Conservation (phyloP, 2,888 invertebrate genomes). For the Nephrotoma appendiculata region DNA sequence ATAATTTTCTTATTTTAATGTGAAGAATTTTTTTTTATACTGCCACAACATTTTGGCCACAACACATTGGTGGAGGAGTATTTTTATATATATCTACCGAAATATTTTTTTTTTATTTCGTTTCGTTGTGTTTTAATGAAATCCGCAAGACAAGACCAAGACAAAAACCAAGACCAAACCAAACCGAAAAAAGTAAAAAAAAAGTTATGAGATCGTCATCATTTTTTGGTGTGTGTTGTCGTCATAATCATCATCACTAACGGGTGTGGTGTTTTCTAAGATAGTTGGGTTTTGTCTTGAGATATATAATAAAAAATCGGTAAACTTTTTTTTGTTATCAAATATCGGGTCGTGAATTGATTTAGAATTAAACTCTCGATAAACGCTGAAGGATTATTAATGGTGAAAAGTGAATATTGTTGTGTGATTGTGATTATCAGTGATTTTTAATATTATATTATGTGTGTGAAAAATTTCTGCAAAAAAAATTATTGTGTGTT, state of each 20-base stretch:
- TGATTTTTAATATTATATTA: background rate
- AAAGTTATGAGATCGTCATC: background rate
- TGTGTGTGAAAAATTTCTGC: background rate
- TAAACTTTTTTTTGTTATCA: background rate
- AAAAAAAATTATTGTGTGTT: background rate
- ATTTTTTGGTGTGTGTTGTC: background rate
- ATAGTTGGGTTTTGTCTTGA: background rate
- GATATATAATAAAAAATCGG: background rate
- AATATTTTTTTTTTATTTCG: background rate
- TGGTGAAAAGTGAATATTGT: background rate
- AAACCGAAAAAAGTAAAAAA: background rate
- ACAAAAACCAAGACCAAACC: background rate
- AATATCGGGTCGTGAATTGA: background rate
- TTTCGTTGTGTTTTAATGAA: background rate
- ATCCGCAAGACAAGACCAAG: conserved; percentile 4
- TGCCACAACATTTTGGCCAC: conserved; percentile 21
- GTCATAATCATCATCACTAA: conserved; percentile 3
- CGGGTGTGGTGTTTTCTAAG: conserved; percentile 2
- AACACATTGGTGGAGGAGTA: conserved; percentile 18
- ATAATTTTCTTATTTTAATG: background rate
- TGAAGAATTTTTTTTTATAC: background rate
- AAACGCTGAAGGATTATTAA: background rate
- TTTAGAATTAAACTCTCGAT: background rate
- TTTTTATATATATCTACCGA: background rate
- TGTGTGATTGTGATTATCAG: background rate